Evolutionary conservation across 1,140 invertebrate species (phyloP).

Genomic region (Heliothis subflexa): DNA sequence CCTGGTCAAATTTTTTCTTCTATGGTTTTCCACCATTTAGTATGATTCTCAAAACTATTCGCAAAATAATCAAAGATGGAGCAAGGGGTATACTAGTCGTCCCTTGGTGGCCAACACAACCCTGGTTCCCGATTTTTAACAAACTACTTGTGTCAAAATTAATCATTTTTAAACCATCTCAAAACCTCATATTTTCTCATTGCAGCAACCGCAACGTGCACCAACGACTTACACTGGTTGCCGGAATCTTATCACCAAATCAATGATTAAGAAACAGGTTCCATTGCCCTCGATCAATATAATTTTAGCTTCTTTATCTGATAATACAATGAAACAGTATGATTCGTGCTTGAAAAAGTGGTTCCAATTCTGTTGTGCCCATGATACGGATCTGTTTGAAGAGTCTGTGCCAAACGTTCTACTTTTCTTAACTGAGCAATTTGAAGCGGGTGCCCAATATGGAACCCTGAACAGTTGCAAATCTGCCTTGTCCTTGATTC

Average conservation of each 20-base stretch:
- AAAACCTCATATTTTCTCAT: background rate
- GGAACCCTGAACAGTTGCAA: conserved; percentile 45
- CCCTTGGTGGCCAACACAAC: background rate
- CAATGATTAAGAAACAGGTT: conserved; percentile 38
- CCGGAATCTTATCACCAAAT: conserved; percentile 53
- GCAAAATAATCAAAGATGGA: background rate
- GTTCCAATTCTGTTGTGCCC: conserved; percentile 45
- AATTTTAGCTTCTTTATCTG: conserved; percentile 48
- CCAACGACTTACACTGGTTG: conserved; percentile 55
- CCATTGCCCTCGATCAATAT: conserved; percentile 34
- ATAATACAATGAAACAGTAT: conserved; percentile 51
- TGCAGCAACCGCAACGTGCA: background rate
- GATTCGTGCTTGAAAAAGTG: conserved; percentile 50
- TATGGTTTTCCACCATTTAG: background rate
- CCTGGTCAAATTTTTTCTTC: background rate
- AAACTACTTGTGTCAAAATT: background rate
- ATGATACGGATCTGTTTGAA: conserved; percentile 31
- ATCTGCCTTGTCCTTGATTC: conserved; percentile 48
- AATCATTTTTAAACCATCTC: background rate
- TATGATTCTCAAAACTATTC: no score
- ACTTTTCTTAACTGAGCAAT: conserved; percentile 26
- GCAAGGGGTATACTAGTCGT: background rate
- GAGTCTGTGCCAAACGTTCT: conserved; percentile 36
- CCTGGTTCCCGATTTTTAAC: background rate
- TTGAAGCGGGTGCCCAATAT: conserved; percentile 26